Evolutionary conservation across 2,888 invertebrate genomes (phyloP), one percentile per base, ranked within the genome.

Genomic region (Leucoptera coffeella): DNA sequence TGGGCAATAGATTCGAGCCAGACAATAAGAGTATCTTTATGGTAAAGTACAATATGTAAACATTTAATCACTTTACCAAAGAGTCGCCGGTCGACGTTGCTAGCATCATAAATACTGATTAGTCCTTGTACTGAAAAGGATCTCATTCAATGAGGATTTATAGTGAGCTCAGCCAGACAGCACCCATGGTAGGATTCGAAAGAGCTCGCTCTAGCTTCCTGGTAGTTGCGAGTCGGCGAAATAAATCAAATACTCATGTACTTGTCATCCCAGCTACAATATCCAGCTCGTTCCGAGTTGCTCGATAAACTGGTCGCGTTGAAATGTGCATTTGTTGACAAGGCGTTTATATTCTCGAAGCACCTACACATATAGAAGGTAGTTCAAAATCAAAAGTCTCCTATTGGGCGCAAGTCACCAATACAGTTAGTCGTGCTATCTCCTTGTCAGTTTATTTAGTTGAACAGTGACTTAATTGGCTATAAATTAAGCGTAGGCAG

Each of bases 381-480:
- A 42, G 45, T 40, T 35, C 48, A 38, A 39, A 23, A 31, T 28
- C 35, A 28, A 30, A 37, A 35, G 32, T 36, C 37, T 17, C 9
- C 6, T 31, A n/a, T n/a, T n/a, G n/a, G n/a, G n/a, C n/a, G n/a
- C n/a, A n/a, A n/a, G 47, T n/a, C n/a, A n/a, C n/a, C 47, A 47
- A 46, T 51, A 55, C 52, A 42, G 52, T 53, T 52, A 47, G 56
- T 50, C 43, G 47, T 48, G 45, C 50, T 58, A 58, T 58, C 57
- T 55, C 49, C 51, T 40, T 50, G 55, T 58, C 52, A 52, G 56
- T 59, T 59, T 61, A 59, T 61, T 61, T 51, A 53, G 58, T 54
- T 58, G 57, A 59, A 56, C 61, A 62, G 58, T 46, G 54, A 54
- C 56, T 54, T 65, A 64, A 67, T 67, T 67, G 65, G 58, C 62